Percentiles rank a stretch among this genome's conserved stretches.
Evolutionary conservation across 1,140 invertebrate species (phyloP).

Genomic region (Drosophila dunni): DNA sequence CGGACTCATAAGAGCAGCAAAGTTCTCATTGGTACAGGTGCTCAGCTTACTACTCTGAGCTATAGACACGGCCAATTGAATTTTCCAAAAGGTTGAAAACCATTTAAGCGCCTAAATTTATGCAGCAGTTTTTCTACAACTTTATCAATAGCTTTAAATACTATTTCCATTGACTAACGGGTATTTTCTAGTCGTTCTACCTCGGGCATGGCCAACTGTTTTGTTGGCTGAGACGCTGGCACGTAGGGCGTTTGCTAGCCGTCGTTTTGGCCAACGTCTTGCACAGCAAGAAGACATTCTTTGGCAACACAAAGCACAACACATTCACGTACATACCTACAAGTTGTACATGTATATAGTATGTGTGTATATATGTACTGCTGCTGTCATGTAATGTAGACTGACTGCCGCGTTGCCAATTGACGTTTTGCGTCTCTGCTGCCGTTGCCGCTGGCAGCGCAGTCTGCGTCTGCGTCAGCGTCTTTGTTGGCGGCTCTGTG

Average conservation of each 20-base stretch:
- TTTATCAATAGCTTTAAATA: too few species aligned
- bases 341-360: neutral
- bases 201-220: neutral
- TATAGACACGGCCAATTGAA: too few species aligned
- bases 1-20: too few species aligned
- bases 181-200: neutral
- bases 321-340: constrained; percentile 4
- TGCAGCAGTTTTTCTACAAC: too few species aligned
- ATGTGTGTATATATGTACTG: neutral
- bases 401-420: constrained; percentile 24
- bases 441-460: neutral
- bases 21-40: too few species aligned
- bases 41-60: too few species aligned
- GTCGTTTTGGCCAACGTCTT: constrained; percentile 40
- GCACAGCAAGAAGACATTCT: constrained; percentile 30
- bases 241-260: constrained; percentile 21
- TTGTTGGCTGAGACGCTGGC: neutral
- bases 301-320: constrained; percentile 32
- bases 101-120: too few species aligned
- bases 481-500: constrained; percentile 22
- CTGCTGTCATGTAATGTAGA: constrained; percentile 20
- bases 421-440: constrained; percentile 9
- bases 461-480: neutral
- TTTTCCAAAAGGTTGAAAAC: too few species aligned
- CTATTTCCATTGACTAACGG: too few species aligned